phyloP scores from a whole-genome alignment of 2,797 vertebrate species.

The Enoplosus armatus region DNA sequence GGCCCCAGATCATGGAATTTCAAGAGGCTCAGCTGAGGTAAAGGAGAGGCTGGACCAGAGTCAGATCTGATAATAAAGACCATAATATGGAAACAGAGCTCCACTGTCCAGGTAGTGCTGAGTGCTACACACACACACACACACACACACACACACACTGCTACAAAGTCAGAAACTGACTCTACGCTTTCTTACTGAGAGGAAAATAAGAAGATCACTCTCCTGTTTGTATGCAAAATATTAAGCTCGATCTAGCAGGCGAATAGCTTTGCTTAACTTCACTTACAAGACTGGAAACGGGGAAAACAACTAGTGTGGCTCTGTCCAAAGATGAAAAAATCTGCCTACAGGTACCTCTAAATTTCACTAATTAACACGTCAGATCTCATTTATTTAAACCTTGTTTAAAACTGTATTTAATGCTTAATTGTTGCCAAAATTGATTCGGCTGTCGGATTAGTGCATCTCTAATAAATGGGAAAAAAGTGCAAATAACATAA shows the following conservation, averaged over 20 bases:
- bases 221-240: not conserved
- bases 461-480: no score
- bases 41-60: slow-evolving; percentile 20
- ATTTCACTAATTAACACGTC: not conserved
- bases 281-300: not conserved
- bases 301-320: not conserved
- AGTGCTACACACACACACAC: not conserved
- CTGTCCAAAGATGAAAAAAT: not conserved
- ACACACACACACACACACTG: slow-evolving; percentile 1
- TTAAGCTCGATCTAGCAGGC: not conserved
- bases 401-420: no score
- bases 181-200: not conserved
- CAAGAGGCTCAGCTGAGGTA: slow-evolving; percentile 44
- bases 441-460: no score
- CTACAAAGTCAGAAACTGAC: not conserved
- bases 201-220: not conserved
- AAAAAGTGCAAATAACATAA: no score
- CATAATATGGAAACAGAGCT: slow-evolving; percentile 26
- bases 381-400: not conserved
- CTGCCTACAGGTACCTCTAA: not conserved
- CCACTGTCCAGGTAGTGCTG: slow-evolving; percentile 8
- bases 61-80: slow-evolving; percentile 45
- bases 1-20: slow-evolving; percentile 6
- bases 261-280: not conserved
- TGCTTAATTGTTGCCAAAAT: no score